These are phyloP conservation scores for Acridotheres tristis DNA, from an alignment of 2,797 vertebrate genomes.

Conservation along the genomic window DNA sequence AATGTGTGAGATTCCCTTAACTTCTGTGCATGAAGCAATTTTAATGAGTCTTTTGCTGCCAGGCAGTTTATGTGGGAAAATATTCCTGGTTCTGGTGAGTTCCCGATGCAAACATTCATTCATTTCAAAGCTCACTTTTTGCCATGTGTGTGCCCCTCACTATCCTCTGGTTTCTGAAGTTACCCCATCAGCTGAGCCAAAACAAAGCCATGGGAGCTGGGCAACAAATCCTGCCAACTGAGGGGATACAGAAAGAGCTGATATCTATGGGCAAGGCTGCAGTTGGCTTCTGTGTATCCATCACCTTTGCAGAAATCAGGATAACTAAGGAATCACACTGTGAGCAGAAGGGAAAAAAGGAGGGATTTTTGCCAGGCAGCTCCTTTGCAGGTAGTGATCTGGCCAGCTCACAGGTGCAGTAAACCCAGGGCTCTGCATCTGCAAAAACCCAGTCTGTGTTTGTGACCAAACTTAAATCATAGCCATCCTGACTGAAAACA, in stretches of 20 bases:
- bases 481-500: not conserved
- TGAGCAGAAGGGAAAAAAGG: not conserved
- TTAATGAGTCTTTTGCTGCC: not conserved
- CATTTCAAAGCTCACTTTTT: not conserved
- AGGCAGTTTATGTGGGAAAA: not conserved
- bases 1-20: not conserved
- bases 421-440: not conserved
- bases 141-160: not conserved
- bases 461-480: conserved; percentile 26
- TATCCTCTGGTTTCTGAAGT: not conserved
- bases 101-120: not conserved
- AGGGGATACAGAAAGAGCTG: not conserved
- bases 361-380: not conserved
- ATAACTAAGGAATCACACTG: not conserved
- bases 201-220: not conserved
- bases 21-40: not conserved
- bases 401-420: not conserved
- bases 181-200: not conserved
- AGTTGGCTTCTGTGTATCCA: not conserved
- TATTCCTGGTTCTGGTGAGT: not conserved
- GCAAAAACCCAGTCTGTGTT: not conserved
- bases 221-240: not conserved
- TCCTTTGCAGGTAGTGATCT: not conserved
- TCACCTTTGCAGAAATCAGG: not conserved
- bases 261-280: not conserved